phyloP scores from a whole-genome alignment of 2,113 vertebrate genomes.

The human region GRCh38 chr2:86754001-86754500 shows the following conservation, averaged over 20 bases:
- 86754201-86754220: background rate
- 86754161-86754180: background rate
- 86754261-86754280: background rate
- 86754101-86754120: background rate
- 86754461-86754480: background rate
- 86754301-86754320: constrained; percentile 10
- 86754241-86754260: background rate
- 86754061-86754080: background rate
- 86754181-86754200: background rate
- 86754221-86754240: background rate
- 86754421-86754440: constrained; percentile 11
- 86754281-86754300: background rate
- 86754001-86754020: background rate
- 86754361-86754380: background rate
- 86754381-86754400: background rate
- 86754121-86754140: background rate
- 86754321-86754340: constrained; percentile 27
- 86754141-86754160: background rate
- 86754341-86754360: background rate
- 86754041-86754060: background rate
- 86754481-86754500: background rate
- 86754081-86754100: background rate
- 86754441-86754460: background rate
- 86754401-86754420: background rate
- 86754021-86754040: background rate